Evolutionary conservation across 64 coral and sea anemone species (phyloP).

Genomic region (Astreopora myriophthalma): DNA sequence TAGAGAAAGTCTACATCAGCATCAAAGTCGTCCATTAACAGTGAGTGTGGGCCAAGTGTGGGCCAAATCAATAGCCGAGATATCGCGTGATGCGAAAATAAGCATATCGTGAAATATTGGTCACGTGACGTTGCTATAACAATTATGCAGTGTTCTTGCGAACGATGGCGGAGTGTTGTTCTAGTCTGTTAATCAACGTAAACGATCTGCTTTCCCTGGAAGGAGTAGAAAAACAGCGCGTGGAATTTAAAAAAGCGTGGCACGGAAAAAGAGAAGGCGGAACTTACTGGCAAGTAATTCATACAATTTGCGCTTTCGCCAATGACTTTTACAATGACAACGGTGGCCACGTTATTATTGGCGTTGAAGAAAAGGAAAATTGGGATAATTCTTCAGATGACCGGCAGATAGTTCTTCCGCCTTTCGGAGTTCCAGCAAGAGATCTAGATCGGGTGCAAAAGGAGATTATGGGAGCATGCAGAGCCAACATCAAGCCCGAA

Average conservation of each 20-base stretch:
- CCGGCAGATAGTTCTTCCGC: constrained; percentile 56
- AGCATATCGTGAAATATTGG: neutral
- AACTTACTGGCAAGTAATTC: constrained; percentile 60
- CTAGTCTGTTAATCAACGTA: constrained; percentile 59
- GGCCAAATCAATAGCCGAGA: too few relatives aligned
- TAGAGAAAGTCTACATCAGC: too few relatives aligned
- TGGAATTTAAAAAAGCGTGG: constrained; percentile 77
- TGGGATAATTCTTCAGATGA: neutral
- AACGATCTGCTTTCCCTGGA: constrained; percentile 46
- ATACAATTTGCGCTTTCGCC: constrained; percentile 70
- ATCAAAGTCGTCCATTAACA: too few relatives aligned
- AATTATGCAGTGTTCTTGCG: neutral
- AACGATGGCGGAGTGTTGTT: neutral
- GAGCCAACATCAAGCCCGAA: constrained; percentile 13
- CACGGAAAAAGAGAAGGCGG: constrained; percentile 47
- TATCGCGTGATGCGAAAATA: neutral
- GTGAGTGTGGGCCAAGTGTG: too few relatives aligned
- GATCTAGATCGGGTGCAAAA: constrained; percentile 57
- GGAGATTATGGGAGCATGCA: constrained; percentile 52
- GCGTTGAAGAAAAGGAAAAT: constrained; percentile 57
- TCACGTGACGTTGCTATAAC: neutral
- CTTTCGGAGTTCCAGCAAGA: constrained; percentile 19
- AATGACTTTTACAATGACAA: constrained; percentile 78
- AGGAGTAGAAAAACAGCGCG: constrained; percentile 67
- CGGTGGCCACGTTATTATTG: constrained; percentile 72